A percentile compares a stretch with the other conserved stretches of the same genome.
Conservation (phyloP, 2,888 invertebrate genomes). For the Argyra leucocephala region DNA sequence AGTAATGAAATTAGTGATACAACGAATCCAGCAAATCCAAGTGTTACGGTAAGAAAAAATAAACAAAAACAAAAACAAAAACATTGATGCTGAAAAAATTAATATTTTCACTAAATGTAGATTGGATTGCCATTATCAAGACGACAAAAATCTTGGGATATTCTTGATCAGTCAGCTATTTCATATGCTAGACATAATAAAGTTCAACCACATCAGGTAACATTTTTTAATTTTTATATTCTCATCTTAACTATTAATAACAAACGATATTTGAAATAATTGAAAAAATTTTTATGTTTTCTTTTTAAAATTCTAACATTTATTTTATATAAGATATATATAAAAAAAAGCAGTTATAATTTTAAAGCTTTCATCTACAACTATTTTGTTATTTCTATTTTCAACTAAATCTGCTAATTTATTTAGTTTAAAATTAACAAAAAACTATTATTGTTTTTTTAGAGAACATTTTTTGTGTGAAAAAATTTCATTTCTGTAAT, state of each 20-base stretch:
- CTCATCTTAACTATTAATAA: no score
- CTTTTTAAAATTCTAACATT: neutral
- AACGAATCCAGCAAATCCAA: conserved; percentile 22
- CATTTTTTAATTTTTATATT: conserved; percentile 15
- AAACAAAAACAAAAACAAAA: no score
- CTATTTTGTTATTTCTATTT: neutral
- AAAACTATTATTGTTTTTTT: no score
- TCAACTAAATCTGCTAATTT: neutral
- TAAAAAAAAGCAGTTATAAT: neutral
- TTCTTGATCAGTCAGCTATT: conserved; percentile 77
- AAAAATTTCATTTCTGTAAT: no score
- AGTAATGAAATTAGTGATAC: conserved; percentile 33
- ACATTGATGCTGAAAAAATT: conserved; percentile 20
- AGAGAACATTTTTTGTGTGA: no score
- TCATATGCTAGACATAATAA: conserved; percentile 59
- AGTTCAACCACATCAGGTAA: conserved; percentile 53
- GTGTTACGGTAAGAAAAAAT: neutral
- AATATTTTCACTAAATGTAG: conserved; percentile 14
- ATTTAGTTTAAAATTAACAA: neutral
- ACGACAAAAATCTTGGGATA: conserved; percentile 89
- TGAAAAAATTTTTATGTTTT: neutral
- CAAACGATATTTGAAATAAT: no score
- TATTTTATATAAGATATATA: no score
- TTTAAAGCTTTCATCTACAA: neutral
- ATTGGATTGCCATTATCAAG: conserved; percentile 43